phyloP scores from a whole-genome alignment of 2,888 invertebrate genomes.

The Acanthacorydalis orientalis region DNA sequence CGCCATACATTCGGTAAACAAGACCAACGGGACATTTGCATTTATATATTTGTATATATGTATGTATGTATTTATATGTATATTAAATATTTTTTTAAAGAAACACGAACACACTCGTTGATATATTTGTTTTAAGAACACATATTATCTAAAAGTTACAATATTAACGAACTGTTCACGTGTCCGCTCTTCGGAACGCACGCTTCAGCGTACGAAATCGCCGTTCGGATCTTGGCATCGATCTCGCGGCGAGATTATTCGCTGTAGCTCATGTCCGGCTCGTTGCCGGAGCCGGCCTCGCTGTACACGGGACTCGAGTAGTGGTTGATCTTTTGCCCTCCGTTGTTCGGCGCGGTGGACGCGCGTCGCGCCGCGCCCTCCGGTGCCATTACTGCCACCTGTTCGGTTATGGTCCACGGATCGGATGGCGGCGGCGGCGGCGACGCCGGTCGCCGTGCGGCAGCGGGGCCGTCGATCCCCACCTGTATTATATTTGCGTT shows the following conservation, averaged over 20 bases:
- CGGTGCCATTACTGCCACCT: background rate
- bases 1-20: no score
- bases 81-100: no score
- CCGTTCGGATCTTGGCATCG: background rate
- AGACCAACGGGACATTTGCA: no score
- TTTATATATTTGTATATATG: no score
- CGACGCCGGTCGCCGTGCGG: background rate
- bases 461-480: background rate
- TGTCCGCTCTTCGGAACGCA: no score
- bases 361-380: background rate
- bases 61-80: no score
- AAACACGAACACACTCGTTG: no score
- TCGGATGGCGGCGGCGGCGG: conserved; percentile 15
- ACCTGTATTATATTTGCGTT: conserved; percentile 26
- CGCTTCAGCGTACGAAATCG: no score
- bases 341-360: conserved; percentile 16
- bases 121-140: no score
- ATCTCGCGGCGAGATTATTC: background rate
- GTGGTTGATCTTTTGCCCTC: conserved; percentile 19
- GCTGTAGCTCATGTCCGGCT: background rate
- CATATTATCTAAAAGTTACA: no score
- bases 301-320: conserved; percentile 18
- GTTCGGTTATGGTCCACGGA: conserved; percentile 11
- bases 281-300: conserved; percentile 7
- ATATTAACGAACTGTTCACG: no score